phyloP scores from a whole-genome alignment of 2,113 vertebrate genomes.

The Trematocara stigmaticum region DNA sequence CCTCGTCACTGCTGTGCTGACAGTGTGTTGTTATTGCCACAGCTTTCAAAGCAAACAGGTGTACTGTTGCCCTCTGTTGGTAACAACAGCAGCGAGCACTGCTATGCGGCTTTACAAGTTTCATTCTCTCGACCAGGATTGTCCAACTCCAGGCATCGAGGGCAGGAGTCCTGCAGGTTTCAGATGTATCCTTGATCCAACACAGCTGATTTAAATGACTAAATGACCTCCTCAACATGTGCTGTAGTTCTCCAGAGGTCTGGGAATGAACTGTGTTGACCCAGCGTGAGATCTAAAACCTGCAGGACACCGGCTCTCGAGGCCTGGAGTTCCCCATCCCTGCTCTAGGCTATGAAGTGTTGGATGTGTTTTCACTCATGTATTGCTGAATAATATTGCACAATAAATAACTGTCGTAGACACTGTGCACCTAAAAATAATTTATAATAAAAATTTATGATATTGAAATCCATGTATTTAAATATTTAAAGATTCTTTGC shows the following conservation, averaged over 20 bases:
- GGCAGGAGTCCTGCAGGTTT: neutral
- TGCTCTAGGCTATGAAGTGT: neutral
- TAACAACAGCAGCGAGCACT: neutral
- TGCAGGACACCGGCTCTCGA: neutral
- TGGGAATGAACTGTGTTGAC: neutral
- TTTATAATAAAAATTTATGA: accelerated
- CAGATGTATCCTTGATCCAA: neutral
- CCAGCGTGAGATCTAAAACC: neutral
- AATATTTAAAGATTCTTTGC: neutral
- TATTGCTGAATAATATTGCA: neutral
- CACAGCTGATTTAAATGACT: neutral
- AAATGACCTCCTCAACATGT: neutral
- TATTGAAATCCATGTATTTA: neutral
- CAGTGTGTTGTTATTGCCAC: neutral
- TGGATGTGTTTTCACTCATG: neutral
- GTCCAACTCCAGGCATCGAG: neutral
- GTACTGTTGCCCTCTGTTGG: neutral
- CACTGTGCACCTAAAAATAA: neutral
- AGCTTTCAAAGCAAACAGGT: neutral
- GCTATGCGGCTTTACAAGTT: accelerated
- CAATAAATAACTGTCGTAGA: neutral
- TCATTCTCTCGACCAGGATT: neutral
- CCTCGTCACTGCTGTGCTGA: neutral
- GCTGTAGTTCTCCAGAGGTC: neutral
- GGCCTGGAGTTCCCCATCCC: neutral